Evolutionary conservation across 1,140 invertebrate genomes (phyloP).

Genomic region (Physella acuta): DNA sequence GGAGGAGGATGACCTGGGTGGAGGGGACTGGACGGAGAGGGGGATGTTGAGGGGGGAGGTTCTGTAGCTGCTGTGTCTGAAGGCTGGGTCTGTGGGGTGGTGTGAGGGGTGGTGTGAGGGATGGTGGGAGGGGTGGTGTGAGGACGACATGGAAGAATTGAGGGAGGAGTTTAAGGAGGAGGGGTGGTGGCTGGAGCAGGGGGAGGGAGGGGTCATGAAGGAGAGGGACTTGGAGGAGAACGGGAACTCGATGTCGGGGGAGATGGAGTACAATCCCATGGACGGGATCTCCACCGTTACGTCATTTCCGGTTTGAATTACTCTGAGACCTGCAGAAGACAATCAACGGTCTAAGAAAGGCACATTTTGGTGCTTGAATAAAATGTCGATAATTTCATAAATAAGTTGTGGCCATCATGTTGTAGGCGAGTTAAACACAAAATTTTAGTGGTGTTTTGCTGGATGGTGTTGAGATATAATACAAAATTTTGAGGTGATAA

Average conservation of each 20-base stretch:
- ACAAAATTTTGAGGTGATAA: no score
- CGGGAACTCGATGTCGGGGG: background rate
- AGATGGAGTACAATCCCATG: conserved; percentile 7
- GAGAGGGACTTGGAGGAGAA: background rate
- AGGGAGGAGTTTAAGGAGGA: no score
- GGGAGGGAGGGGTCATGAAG: background rate
- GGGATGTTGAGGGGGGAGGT: background rate
- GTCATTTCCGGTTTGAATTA: background rate
- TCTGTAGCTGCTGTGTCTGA: background rate
- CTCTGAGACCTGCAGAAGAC: background rate
- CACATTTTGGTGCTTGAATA: no score
- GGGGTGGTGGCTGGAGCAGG: background rate
- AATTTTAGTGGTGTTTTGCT: background rate
- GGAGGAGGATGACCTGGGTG: no score
- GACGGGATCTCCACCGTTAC: background rate
- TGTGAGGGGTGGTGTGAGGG: background rate
- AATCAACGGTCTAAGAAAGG: no score
- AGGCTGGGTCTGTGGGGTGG: background rate
- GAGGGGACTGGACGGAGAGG: background rate
- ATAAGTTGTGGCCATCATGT: no score
- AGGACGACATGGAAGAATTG: no score
- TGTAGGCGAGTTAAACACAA: background rate
- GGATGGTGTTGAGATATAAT: no score
- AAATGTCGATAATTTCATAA: no score
- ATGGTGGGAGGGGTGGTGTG: background rate